Conservation (phyloP, 2,113 vertebrate genomes). For the Genyomyrus donnyi region DNA sequence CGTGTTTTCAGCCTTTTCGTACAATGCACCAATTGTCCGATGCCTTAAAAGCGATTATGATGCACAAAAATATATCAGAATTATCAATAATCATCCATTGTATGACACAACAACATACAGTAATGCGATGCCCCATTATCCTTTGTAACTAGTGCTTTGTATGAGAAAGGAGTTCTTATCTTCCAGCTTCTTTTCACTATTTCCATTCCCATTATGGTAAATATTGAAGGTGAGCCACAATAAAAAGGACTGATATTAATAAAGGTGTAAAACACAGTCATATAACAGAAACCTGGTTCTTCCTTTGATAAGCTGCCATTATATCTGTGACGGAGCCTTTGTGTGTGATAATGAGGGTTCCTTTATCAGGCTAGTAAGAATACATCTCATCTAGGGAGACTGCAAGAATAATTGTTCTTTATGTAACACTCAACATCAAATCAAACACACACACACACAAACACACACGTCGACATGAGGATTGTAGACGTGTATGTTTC, state of each 20-base stretch:
- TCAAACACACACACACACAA: conserved; percentile 39
- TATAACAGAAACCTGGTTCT: conserved; percentile 32
- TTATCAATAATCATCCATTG: conserved; percentile 14
- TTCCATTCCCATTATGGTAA: conserved; percentile 23
- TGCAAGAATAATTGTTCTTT: conserved; percentile 45
- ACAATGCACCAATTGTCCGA: neutral
- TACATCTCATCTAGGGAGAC: conserved; percentile 34
- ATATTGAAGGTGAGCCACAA: conserved; percentile 33
- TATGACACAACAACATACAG: conserved; percentile 3
- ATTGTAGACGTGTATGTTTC: conserved; percentile 19
- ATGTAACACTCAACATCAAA: conserved; percentile 40
- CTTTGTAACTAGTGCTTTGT: conserved; percentile 18
- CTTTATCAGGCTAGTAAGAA: conserved; percentile 35
- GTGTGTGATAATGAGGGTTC: conserved; percentile 41
- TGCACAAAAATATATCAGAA: neutral
- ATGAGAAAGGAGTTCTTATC: conserved; percentile 18
- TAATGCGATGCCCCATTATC: neutral
- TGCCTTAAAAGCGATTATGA: conserved; percentile 1
- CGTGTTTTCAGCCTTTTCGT: neutral
- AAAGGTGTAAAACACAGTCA: conserved; percentile 38
- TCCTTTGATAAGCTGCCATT: conserved; percentile 38
- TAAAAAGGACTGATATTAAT: conserved; percentile 38
- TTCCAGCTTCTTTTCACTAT: conserved; percentile 14
- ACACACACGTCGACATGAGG: neutral
- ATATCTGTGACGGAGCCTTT: conserved; percentile 43